Conservation (phyloP, 2,888 invertebrate species). For the Drosophila sordidula region DNA sequence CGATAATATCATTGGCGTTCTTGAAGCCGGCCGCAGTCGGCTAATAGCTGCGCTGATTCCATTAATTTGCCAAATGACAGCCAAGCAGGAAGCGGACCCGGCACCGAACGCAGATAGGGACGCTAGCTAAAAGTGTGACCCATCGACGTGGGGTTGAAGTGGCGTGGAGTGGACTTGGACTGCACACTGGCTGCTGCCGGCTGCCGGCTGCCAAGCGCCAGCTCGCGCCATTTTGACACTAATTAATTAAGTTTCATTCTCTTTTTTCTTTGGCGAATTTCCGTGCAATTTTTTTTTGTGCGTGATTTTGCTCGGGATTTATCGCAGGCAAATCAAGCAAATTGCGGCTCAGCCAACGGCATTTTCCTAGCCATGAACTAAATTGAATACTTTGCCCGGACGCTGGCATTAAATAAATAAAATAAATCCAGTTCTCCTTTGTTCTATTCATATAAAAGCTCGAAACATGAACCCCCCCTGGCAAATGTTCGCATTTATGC, state of each 20-base stretch:
- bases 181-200: neutral
- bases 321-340: constrained; percentile 48
- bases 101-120: constrained; percentile 15
- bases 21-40: constrained; percentile 63
- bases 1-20: constrained; percentile 47
- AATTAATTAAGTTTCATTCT: constrained; percentile 73
- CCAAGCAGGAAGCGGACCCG: constrained; percentile 36
- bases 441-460: neutral
- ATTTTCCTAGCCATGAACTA: constrained; percentile 12
- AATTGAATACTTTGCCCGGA: constrained; percentile 7
- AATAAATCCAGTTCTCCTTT: neutral
- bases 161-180: neutral
- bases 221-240: constrained; percentile 71
- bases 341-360: constrained; percentile 13
- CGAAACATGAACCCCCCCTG: neutral
- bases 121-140: constrained; percentile 28
- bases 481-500: constrained; percentile 27
- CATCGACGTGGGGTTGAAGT: constrained; percentile 2
- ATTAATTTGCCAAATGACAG: constrained; percentile 80
- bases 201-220: constrained; percentile 10
- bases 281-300: constrained; percentile 12
- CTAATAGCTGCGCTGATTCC: constrained; percentile 79
- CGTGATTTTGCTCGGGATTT: constrained; percentile 24
- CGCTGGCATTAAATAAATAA: constrained; percentile 4
- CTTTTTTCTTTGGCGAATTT: constrained; percentile 9